Percentiles rank a stretch among this genome's conserved stretches.
These are phyloP conservation scores for Girardinichthys multiradiatus DNA, from an alignment of 2,113 vertebrate species.

Conservation along the genomic window DNA sequence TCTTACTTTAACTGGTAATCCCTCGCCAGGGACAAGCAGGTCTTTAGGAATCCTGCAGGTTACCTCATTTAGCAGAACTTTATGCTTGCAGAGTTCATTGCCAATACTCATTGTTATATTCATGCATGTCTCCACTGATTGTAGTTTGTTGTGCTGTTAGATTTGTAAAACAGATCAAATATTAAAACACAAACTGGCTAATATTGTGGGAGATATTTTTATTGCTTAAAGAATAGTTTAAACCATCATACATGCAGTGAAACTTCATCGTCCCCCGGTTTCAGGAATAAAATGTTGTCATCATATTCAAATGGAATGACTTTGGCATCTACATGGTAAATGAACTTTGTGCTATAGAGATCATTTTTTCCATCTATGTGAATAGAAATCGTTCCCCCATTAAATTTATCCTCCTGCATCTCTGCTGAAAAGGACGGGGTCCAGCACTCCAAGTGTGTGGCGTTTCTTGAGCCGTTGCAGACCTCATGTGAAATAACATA, in stretches of 20 bases:
- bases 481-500: slow-evolving; percentile 58
- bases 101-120: slow-evolving; percentile 86
- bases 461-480: slow-evolving; percentile 69
- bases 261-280: slow-evolving; percentile 81
- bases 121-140: slow-evolving; percentile 82
- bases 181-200: neutral
- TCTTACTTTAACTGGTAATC: slow-evolving; percentile 82
- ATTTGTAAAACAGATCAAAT: neutral
- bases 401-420: slow-evolving; percentile 62
- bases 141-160: slow-evolving; percentile 85
- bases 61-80: slow-evolving; percentile 85
- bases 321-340: slow-evolving; percentile 78
- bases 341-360: slow-evolving; percentile 72
- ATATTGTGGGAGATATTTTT: neutral
- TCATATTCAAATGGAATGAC: slow-evolving; percentile 76
- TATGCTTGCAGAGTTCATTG: slow-evolving; percentile 80
- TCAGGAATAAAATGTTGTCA: slow-evolving; percentile 70
- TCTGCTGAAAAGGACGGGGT: slow-evolving; percentile 76
- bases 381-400: slow-evolving; percentile 80
- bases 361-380: slow-evolving; percentile 78
- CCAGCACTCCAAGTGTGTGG: slow-evolving; percentile 79
- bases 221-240: too few species aligned
- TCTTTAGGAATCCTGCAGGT: slow-evolving; percentile 85
- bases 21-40: slow-evolving; percentile 71
- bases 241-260: slow-evolving; percentile 83